A percentile compares a stretch with the other conserved stretches of the same genome.
phyloP scores from a whole-genome alignment of 2,888 invertebrate species.

The Hetaerina titia region DNA sequence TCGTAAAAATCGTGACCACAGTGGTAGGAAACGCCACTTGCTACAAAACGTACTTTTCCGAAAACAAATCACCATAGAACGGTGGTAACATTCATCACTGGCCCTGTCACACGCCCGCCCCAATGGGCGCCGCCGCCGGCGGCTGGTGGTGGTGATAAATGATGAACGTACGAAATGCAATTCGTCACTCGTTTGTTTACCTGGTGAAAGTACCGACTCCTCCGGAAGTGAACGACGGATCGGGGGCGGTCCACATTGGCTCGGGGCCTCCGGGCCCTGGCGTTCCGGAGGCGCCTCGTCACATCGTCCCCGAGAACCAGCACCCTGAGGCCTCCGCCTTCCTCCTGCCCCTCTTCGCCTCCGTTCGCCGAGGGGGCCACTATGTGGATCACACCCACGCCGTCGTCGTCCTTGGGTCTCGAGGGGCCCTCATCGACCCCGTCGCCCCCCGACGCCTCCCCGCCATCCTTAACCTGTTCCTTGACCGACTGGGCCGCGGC shows the following conservation, averaged over 20 bases:
- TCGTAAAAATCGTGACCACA: too few relatives aligned
- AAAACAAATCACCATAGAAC: too few relatives aligned
- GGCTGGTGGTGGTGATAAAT: too few relatives aligned
- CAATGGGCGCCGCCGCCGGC: too few relatives aligned
- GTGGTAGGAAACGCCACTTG: too few relatives aligned
- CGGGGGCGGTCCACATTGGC: not conserved
- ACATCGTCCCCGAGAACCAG: constrained; percentile 44
- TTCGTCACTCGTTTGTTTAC: not conserved
- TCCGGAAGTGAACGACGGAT: constrained; percentile 36
- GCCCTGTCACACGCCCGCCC: too few relatives aligned
- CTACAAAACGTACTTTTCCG: too few relatives aligned
- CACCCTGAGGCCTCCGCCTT: not conserved
- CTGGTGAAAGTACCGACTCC: constrained; percentile 53
- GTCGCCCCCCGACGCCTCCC: not conserved
- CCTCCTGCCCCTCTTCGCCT: not conserved
- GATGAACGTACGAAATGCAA: too few relatives aligned
- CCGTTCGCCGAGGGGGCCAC: constrained; percentile 6
- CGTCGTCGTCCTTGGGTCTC: not conserved
- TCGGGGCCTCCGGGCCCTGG: constrained; percentile 31
- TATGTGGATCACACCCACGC: constrained; percentile 22
- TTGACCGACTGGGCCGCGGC: constrained; percentile 17
- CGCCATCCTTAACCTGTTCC: not conserved
- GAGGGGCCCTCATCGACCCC: not conserved
- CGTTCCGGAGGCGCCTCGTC: constrained; percentile 40
- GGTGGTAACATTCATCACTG: too few relatives aligned